Conservation (phyloP, 2,113 vertebrate species). For the Nipponia nippon region DNA sequence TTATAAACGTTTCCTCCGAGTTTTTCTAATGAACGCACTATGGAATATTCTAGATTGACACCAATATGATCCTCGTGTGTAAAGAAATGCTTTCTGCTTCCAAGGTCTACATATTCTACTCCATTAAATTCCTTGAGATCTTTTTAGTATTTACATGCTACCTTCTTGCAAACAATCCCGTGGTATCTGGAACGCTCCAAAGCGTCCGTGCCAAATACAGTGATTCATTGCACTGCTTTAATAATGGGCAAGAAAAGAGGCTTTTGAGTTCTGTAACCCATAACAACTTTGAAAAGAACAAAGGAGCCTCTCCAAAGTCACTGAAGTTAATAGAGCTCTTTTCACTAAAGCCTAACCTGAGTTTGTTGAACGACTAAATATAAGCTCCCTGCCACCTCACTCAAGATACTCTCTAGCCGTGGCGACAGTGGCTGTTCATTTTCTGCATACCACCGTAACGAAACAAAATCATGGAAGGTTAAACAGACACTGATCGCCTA, state of each 20-base stretch:
- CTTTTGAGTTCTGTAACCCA: constrained; percentile 44
- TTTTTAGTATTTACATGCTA: not conserved
- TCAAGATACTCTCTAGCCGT: not conserved
- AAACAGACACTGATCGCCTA: constrained; percentile 2
- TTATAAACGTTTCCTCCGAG: rapidly evolving
- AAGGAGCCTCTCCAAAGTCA: constrained; percentile 55
- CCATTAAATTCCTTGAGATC: not conserved
- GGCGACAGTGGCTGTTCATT: not conserved
- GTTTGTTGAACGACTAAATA: not conserved
- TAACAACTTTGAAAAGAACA: constrained; percentile 53
- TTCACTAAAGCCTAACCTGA: not conserved
- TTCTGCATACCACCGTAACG: not conserved
- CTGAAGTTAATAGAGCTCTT: constrained; percentile 46
- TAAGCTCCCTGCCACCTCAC: not conserved
- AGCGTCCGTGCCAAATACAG: not conserved
- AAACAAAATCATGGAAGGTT: not conserved
- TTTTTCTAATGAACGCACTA: not conserved
- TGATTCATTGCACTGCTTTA: constrained; percentile 21
- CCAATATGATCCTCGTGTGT: rapidly evolving
- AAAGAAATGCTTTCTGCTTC: not conserved
- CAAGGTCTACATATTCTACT: not conserved
- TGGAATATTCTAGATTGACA: not conserved
- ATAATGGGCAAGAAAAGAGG: constrained; percentile 45
- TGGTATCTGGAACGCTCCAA: not conserved
- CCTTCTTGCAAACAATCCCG: not conserved